A percentile compares a stretch with the other conserved stretches of the same genome.
These are phyloP conservation scores for Sebastes oblongus DNA, from an alignment of 2,797 vertebrate genomes.

Conservation along the genomic window DNA sequence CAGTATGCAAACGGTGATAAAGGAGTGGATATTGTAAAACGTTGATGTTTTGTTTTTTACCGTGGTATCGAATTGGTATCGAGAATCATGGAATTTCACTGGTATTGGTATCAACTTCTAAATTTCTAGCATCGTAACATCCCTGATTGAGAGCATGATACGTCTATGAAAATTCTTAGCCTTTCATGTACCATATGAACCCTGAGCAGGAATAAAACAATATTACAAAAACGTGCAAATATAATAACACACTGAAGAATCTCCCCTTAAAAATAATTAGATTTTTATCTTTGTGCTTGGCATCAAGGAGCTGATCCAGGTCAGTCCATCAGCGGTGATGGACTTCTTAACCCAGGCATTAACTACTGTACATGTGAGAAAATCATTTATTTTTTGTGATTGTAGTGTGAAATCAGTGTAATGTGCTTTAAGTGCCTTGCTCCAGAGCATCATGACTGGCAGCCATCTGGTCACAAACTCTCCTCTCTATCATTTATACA, in stretches of 20 bases:
- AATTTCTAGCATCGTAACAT: no score
- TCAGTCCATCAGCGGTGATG: not conserved
- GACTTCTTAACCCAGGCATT: not conserved
- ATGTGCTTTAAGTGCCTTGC: slow-evolving; percentile 49
- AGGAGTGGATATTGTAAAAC: no score
- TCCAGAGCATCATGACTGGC: slow-evolving; percentile 3
- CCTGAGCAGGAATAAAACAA: not conserved
- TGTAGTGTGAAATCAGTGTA: slow-evolving; percentile 5
- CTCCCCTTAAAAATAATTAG: not conserved
- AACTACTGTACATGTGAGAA: not conserved
- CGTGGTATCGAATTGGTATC: no score
- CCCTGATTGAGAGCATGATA: no score
- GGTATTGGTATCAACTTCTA: no score
- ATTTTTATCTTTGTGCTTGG: not conserved
- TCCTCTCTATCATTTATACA: slow-evolving; percentile 27
- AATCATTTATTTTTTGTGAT: not conserved
- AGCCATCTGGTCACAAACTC: slow-evolving; percentile 48
- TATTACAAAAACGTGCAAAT: not conserved
- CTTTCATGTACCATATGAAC: not conserved
- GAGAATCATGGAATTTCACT: no score
- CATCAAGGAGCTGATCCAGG: not conserved
- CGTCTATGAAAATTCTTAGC: not conserved
- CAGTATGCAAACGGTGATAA: no score
- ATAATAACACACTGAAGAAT: not conserved
- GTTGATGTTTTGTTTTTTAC: no score